A percentile compares a stretch with the other conserved stretches of the same genome.
Evolutionary conservation across 2,888 invertebrate species (phyloP).

Genomic region (Metopia argyrocephala): DNA sequence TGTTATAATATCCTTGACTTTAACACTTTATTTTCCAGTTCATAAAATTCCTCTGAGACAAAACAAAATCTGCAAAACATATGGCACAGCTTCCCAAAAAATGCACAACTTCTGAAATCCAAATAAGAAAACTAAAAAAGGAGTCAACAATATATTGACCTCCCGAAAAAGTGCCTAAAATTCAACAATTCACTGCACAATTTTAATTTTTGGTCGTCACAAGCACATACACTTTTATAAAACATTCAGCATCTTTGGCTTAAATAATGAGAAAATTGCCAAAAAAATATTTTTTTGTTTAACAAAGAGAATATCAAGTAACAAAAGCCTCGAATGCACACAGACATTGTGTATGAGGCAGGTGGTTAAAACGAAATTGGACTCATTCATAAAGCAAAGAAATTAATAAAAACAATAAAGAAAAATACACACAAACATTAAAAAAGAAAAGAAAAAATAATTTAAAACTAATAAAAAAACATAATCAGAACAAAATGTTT

Average conservation of each 20-base stretch:
- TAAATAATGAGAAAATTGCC: conserved; percentile 61
- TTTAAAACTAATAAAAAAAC: too few species aligned
- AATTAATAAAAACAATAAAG: too few species aligned
- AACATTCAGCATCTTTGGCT: conserved; percentile 49
- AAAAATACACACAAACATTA: conserved; percentile 9
- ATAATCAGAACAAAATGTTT: conserved; percentile 28
- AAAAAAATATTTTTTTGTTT: conserved; percentile 43
- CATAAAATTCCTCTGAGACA: conserved; percentile 33
- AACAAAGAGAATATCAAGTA: conserved; percentile 59
- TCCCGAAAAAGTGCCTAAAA: conserved; percentile 49
- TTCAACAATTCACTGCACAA: conserved; percentile 57
- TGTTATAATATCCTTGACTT: conserved; percentile 61
- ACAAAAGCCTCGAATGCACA: conserved; percentile 52
- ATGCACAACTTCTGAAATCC: neutral
- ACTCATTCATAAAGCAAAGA: conserved; percentile 46
- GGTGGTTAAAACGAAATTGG: conserved; percentile 46
- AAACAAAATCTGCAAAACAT: conserved; percentile 39
- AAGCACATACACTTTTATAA: neutral
- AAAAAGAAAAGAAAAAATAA: neutral
- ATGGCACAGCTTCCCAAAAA: conserved; percentile 52
- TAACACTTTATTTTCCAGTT: conserved; percentile 54
- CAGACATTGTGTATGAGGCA: conserved; percentile 57
- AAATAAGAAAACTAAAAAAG: neutral
- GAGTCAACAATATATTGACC: conserved; percentile 43
- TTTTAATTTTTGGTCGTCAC: conserved; percentile 31